Base-by-base conservation (phyloP, 2,888 invertebrate species). In the Pecten maximus region DNA sequence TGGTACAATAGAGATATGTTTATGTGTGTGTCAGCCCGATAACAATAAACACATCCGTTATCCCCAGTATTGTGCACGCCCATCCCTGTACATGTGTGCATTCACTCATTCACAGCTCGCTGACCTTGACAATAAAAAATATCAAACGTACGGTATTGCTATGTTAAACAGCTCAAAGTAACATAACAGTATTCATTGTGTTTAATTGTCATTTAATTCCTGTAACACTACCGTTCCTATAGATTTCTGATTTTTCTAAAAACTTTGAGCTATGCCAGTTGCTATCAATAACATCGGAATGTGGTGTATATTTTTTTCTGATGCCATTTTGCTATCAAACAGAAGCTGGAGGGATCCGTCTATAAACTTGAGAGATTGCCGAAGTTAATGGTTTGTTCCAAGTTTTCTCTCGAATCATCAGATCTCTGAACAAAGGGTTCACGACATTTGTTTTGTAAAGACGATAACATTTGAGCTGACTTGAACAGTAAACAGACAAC, bases 391-490 rank as follows among this genome's bases (percentile, higher is more conserved):
- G 74, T 35, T 8, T 23, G 74, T 74, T 74, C 74, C 74, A 74
- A 74, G 74, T 74, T 74, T 74, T 74, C 60, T 35, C 28, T 28
- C 74, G 35, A 74, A 74, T 74, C 28, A 2, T 74, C 15, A 74
- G 74, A 74, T 74, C 12, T 1, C 12, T 74, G 2, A 10, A 74
- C 74, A 74, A 74, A 15, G 74, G 35, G 74, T 35, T 74, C 74
- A 74, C 74, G 74, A 74, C 35, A 74, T 74, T 74, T 74, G 74
- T 28, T 28, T 74, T 74, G 74, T 28, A 28, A 35, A 35, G 8
- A 74, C 74, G 74, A 74, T 74, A 74, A 35, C 74, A 74, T 74
- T 60, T 74, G 74, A 35, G 28, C 74, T 23, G 10, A 74, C 74
- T 74, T 28, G 28, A 35, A 74, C 74, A 35, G 35, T 74, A 35